Evolutionary conservation across 1,140 invertebrate species (phyloP), one percentile per base, ranked within the genome.

Genomic region (Drosophila virilis): DNA sequence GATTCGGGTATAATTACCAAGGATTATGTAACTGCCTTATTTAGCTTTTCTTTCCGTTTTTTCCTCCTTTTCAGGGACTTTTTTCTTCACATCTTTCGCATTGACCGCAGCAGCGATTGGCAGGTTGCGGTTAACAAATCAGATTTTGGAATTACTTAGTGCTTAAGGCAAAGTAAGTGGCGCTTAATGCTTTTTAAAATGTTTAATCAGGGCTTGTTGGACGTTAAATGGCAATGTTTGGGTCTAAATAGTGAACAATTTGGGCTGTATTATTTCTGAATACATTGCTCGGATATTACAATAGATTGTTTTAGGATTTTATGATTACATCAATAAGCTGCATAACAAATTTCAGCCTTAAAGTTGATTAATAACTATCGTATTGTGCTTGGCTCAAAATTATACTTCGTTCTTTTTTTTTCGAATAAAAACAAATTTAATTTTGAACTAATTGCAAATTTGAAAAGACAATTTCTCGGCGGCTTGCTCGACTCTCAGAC

Each of bases 1-100:
- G 85, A 89, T 89, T 89, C 77, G 77, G 80, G 77, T 74, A 80
- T 90, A 84, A 89, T 89, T 89, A 89, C 80, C 64, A 67, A 70
- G 74, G 80, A 84, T 89, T 84, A 89, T 83, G 70, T 75, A 64
- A 78, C 71, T 51, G 59, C 33, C 55, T 51, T 75, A 33, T 46
- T 33, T 51, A 35, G 55, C n/a, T 33, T 28, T 33, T 42, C 58
- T 38, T 60, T 74, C 38, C 35, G 15, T 61, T 42, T 40, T 40
- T 15, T 15, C n/a, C 5, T 13, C 40, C 52, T 54, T 45, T 7
- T 43, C 22, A 50, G 42, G 8, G 5, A 6, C n/a, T 45, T 37
- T 37, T 45, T 42, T 17, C 37, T 28, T 52, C 38, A 8, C 8
- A n/a, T 52, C 13, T 35, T 45, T 51, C 9, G 50, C 13, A 10